Evolutionary conservation across 2,113 vertebrate species (phyloP).

Genomic region (Herpailurus yagouaroundi): DNA sequence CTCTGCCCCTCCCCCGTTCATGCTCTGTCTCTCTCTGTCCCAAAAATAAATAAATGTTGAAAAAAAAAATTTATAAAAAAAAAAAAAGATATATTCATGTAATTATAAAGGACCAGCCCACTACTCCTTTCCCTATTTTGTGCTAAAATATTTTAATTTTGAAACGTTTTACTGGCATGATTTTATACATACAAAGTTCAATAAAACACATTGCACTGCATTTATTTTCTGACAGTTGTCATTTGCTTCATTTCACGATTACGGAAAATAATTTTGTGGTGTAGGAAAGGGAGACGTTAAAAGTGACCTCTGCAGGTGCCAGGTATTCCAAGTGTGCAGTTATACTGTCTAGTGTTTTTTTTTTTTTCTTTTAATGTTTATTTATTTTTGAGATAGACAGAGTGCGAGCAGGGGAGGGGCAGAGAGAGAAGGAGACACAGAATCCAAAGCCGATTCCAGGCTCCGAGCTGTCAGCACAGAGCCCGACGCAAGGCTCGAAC

Average conservation of each 20-base stretch:
- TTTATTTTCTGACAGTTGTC: neutral
- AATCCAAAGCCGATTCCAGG: no score
- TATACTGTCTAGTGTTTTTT: fast-evolving
- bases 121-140: neutral
- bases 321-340: no score
- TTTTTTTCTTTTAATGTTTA: no score
- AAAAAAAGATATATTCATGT: neutral
- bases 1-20: no score
- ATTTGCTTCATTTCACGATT: neutral
- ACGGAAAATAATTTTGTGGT: neutral
- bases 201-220: neutral
- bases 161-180: neutral
- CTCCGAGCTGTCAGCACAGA: no score
- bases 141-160: neutral
- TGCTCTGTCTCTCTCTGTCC: no score
- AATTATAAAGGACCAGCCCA: neutral
- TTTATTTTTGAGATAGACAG: no score
- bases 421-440: no score
- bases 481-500: no score
- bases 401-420: no score
- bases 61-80: no score
- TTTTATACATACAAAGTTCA: neutral
- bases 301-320: neutral
- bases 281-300: neutral
- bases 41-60: no score